A percentile compares a stretch with the other conserved stretches of the same genome.
Conservation (phyloP, 64 coral and sea anemone genomes). For the Pocillopora verrucosa region DNA sequence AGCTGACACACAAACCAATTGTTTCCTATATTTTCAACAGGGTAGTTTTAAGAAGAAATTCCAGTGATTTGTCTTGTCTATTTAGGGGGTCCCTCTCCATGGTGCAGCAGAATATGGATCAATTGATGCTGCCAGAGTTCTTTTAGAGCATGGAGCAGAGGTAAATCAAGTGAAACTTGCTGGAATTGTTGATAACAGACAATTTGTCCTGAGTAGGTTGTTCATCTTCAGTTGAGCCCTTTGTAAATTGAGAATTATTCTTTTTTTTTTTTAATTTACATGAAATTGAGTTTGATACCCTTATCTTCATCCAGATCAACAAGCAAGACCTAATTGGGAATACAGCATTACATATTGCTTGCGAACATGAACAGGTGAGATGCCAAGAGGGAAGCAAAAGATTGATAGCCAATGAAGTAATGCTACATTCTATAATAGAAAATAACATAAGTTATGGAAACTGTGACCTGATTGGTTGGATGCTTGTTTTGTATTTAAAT, state of each 20-base stretch:
- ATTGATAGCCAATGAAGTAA: too few relatives aligned
- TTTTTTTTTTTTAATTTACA: neutral
- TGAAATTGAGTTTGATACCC: neutral
- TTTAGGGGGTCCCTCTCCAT: slow-evolving; percentile 71
- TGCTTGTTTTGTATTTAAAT: too few relatives aligned
- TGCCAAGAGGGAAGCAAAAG: neutral
- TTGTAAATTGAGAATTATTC: too few relatives aligned
- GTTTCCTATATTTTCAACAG: neutral
- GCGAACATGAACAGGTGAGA: slow-evolving; percentile 65
- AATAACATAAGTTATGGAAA: too few relatives aligned
- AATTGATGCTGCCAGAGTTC: slow-evolving; percentile 61
- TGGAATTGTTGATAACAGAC: too few relatives aligned
- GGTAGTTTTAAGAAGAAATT: too few relatives aligned
- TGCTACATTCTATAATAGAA: too few relatives aligned
- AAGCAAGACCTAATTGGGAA: slow-evolving; percentile 87
- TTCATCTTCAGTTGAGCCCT: too few relatives aligned
- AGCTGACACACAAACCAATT: neutral
- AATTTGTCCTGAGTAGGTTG: too few relatives aligned
- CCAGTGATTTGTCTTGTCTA: neutral
- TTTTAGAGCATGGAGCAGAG: slow-evolving; percentile 72
- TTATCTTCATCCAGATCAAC: slow-evolving; percentile 55
- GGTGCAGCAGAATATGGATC: slow-evolving; percentile 83
- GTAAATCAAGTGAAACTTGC: slow-evolving; percentile 17
- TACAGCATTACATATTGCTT: slow-evolving; percentile 84
- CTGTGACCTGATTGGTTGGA: too few relatives aligned